These are phyloP conservation scores for Propithecus perrieri DNA, from an alignment of 2,797 vertebrate species.

Conservation along the genomic window DNA sequence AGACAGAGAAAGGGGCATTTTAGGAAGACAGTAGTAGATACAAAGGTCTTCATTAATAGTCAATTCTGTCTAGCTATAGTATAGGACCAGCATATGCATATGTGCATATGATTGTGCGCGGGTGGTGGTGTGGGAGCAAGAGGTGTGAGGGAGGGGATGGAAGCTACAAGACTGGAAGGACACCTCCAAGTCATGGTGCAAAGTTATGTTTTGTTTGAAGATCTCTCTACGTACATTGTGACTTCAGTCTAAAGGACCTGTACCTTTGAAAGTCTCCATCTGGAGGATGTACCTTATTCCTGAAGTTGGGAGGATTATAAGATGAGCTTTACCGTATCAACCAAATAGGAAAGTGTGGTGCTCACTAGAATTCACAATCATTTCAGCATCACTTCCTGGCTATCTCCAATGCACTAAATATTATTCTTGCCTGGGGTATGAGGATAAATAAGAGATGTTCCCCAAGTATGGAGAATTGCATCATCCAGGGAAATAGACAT, in stretches of 20 bases:
- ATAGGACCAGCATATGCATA: not conserved
- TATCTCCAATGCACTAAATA: not conserved
- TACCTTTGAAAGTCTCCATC: not conserved
- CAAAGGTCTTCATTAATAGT: not conserved
- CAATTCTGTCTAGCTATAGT: not conserved
- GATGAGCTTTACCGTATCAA: not conserved
- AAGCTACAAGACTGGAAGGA: not conserved
- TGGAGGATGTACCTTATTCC: not conserved
- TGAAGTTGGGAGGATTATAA: not conserved
- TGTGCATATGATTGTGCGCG: rapidly evolving
- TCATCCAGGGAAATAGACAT: not conserved
- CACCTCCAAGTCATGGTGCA: not conserved
- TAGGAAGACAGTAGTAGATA: not conserved
- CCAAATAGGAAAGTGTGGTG: not conserved
- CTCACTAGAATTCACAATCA: not conserved
- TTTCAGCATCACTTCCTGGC: not conserved
- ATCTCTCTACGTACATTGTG: not conserved
- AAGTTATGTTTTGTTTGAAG: not conserved
- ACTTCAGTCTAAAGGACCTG: not conserved
- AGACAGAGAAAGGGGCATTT: not conserved
- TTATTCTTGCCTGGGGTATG: not conserved
- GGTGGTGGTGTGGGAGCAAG: not conserved
- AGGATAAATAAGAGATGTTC: not conserved
- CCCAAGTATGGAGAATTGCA: not conserved
- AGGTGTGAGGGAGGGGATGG: rapidly evolving